Percentiles rank a stretch among this genome's conserved stretches.
Evolutionary conservation across 2,113 vertebrate genomes (phyloP).

Genomic region (Prolemur simus): DNA sequence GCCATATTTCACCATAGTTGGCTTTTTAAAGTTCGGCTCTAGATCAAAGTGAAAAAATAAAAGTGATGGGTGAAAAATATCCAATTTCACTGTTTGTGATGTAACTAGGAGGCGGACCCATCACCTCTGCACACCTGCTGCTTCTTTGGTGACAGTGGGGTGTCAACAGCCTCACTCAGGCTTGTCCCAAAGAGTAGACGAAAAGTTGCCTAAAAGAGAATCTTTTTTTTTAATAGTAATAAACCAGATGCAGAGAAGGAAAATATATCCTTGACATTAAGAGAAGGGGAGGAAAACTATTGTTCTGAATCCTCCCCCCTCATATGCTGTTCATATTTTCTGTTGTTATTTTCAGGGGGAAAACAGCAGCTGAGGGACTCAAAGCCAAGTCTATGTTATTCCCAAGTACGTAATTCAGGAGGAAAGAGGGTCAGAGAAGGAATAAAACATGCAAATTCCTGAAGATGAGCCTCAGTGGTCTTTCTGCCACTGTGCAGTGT

Average conservation of each 20-base stretch:
- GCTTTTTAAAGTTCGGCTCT: not conserved
- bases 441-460: not conserved
- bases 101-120: rapidly evolving
- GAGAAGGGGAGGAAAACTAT: not conserved
- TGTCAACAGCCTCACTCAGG: no score
- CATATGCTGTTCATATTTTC: not conserved
- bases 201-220: not conserved
- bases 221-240: not conserved
- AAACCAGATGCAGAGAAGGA: not conserved
- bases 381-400: not conserved
- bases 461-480: not conserved
- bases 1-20: not conserved
- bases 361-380: not conserved
- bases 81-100: not conserved
- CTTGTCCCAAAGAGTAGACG: not conserved
- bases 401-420: not conserved
- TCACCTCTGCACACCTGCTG: not conserved
- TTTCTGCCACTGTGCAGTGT: not conserved
- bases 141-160: not conserved
- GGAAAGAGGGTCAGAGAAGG: no score
- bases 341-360: not conserved
- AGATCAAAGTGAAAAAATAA: not conserved
- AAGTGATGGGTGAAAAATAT: not conserved
- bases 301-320: not conserved
- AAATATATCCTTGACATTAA: not conserved